phyloP scores from a whole-genome alignment of 2,797 vertebrate species.

The Brachyrhaphis roseni region DNA sequence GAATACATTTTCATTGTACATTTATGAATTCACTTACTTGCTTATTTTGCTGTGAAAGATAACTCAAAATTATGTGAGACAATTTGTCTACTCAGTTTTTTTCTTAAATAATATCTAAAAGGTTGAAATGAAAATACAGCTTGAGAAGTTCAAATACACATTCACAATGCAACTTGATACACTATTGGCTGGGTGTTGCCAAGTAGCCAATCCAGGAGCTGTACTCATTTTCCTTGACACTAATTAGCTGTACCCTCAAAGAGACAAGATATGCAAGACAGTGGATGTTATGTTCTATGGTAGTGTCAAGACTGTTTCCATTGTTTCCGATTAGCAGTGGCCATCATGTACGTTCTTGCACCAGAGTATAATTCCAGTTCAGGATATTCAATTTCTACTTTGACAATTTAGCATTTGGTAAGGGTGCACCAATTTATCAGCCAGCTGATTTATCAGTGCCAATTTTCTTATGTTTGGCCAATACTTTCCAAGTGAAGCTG shows the following conservation, averaged over 20 bases:
- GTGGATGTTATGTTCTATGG: not conserved
- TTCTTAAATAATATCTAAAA: not conserved
- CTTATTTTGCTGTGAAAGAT: not conserved
- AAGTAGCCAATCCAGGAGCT: not conserved
- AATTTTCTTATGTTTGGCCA: no score
- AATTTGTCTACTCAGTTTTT: not conserved
- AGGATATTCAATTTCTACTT: not conserved
- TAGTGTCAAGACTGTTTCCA: not conserved
- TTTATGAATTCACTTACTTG: not conserved
- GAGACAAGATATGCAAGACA: not conserved
- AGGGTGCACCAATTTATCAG: no score
- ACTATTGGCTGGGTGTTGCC: not conserved
- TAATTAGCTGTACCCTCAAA: not conserved
- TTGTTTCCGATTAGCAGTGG: not conserved
- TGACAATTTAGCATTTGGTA: not conserved
- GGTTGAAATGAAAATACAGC: not conserved
- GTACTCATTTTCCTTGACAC: not conserved
- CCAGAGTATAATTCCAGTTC: not conserved
- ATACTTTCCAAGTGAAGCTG: no score
- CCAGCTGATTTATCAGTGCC: no score
- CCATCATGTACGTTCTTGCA: not conserved
- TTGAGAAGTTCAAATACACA: not conserved
- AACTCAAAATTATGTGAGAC: not conserved
- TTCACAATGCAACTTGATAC: not conserved
- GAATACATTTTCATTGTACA: not conserved